Evolutionary conservation across 2,113 vertebrate species (phyloP), one percentile per base, ranked within the genome.

Genomic region (Cottus gobio): DNA sequence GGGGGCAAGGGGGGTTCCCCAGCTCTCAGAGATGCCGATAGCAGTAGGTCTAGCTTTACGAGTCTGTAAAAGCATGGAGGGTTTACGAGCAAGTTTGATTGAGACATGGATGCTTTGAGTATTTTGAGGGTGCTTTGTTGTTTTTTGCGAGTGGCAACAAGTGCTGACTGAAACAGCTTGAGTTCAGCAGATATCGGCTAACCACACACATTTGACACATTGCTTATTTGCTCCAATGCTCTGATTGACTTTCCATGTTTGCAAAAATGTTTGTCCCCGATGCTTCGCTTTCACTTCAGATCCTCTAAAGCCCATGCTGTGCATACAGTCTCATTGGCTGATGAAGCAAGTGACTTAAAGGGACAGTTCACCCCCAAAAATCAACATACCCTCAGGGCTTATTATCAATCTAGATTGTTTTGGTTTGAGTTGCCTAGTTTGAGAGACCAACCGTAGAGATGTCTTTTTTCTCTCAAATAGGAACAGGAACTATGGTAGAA

Each of bases 1-100:
- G 48, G 50, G 24, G 3, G 31, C 3, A 1, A 48, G 85, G 89
- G 87, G 77, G 67, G 54, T 56, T 90, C 87, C 91, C 92, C 88
- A 34, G 76, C 87, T 26, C 82, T 36, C 73, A 7, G 58, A 89
- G 79, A 85, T 60, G 80, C 84, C 70, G 77, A 89, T 87, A 80
- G 85, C 84, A 80, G 85, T 71, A 57, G 77, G 66, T 36, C 28
- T 83, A 71, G 71, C 54, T 85, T 80, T 75, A 83, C 69, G 75
- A 61, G 46, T 46, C 77, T 86, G 65, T 75, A 70, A 85, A 70
- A 71, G 22, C 12, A 44, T 0, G 20, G 31, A 77, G 50, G 46
- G 24, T 58, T 75, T 68, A 34, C 36, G 5, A 30, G 15, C 34
- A 37, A 15, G 4, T 28, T 60, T 39, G 28, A 26, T 54, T 34